Evolutionary conservation across 1,140 invertebrate genomes (phyloP).

Genomic region (Archivesica marissinica): DNA sequence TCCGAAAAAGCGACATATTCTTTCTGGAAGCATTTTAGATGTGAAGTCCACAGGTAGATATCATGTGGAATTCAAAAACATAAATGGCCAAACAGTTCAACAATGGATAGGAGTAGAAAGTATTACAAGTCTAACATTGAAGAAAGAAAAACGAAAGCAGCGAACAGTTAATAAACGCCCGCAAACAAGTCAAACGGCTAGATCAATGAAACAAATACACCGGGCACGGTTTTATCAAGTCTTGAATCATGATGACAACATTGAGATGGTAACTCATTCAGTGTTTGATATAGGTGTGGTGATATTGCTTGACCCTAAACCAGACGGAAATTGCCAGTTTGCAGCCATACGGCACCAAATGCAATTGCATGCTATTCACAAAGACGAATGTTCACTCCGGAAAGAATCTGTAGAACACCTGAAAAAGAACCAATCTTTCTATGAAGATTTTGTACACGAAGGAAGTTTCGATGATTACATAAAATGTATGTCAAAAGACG

Average conservation of each 20-base stretch:
- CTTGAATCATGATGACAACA: constrained; percentile 12
- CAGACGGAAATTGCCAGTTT: constrained; percentile 27
- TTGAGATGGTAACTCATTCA: background rate
- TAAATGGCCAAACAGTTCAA: background rate
- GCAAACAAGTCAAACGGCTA: too few species aligned
- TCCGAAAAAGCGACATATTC: background rate
- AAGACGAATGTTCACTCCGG: background rate
- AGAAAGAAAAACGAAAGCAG: constrained; percentile 1
- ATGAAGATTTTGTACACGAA: constrained; percentile 7
- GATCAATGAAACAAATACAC: too few species aligned
- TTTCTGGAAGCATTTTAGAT: background rate
- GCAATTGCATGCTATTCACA: background rate
- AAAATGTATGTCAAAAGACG: background rate
- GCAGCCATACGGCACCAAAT: constrained; percentile 10
- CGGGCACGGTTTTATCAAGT: background rate
- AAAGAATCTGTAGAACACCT: background rate
- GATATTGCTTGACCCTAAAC: constrained; percentile 3
- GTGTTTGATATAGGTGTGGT: background rate
- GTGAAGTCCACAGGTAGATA: background rate
- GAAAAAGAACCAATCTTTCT: background rate
- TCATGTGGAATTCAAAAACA: background rate
- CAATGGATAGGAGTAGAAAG: background rate
- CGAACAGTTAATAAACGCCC: background rate
- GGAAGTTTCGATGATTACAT: constrained; percentile 10
- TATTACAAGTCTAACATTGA: background rate